Evolutionary conservation across 2,888 invertebrate genomes (phyloP), one percentile per base, ranked within the genome.

Genomic region (Pseudococcus viburni): DNA sequence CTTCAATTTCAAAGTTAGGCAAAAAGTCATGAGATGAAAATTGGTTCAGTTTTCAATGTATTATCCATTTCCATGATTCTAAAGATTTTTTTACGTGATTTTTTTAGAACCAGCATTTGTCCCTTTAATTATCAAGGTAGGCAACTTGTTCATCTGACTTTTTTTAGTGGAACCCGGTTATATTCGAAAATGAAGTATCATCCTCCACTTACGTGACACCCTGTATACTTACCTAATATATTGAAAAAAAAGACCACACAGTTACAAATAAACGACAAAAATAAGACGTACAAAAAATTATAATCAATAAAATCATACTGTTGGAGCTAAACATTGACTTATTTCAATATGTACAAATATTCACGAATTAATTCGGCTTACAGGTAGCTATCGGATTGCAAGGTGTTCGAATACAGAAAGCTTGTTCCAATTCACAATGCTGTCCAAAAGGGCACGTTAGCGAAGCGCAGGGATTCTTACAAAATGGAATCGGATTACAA

Each of bases 381-480:
- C 80, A 83, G 17, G 80, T 83, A 19, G 80, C 80, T 11, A 83
- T 83, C 19, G 80, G 80, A 83, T 83, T 83, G 26, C 80, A 83
- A 42, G 80, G 80, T 15, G 80, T 46, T 17, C 80, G 80, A 46
- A 83, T 83, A 46, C 80, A 83, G 12, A 83, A 83, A 0, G 46
- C 80, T 83, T 42, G 80, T 26, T 85, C 85, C n/a, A 86, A 46
- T 17, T 73, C 73, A 48, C 86, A 86, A 19, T 73, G 64, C 22
- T 39, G 64, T 5, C 86, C 86, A 3, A n/a, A 0, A 39, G 42
- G 73, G 26, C 86, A 86, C 8, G 46, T 22, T 11, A 73, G 15
- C 12, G 46, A 19, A 6, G n/a, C 51, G 26, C 86, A 86, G 1
- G 86, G 86, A 48, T 86, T 51, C 15, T 48, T 42, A 73, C 86